These are phyloP conservation scores for Paramormyrops hopkinsi DNA, from an alignment of 2,797 vertebrate species.

Conservation along the genomic window DNA sequence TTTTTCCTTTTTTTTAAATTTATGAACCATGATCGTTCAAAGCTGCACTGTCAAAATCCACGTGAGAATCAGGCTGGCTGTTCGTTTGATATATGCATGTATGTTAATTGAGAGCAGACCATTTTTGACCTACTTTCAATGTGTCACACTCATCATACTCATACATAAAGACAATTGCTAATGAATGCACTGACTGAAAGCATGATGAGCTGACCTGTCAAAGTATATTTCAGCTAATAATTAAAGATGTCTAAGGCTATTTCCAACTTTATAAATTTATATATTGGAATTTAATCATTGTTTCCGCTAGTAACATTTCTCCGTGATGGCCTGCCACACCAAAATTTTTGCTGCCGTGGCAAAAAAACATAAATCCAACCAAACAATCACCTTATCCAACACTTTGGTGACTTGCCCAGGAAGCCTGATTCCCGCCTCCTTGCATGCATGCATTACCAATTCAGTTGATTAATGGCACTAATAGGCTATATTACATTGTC, in stretches of 20 bases:
- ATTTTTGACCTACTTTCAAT: constrained; percentile 8
- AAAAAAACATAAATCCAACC: background rate
- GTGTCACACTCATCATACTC: background rate
- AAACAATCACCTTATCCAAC: background rate
- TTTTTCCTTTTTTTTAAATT: background rate
- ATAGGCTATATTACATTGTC: background rate
- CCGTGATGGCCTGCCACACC: background rate
- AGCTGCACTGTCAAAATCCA: background rate
- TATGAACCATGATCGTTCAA: background rate
- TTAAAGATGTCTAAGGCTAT: background rate
- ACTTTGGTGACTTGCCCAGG: background rate
- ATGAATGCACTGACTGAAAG: background rate
- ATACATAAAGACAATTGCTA: background rate
- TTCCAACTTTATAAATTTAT: background rate
- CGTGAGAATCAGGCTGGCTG: background rate
- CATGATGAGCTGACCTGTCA: background rate
- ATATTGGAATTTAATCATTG: background rate
- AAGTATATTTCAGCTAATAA: background rate
- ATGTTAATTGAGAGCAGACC: background rate
- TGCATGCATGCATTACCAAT: background rate
- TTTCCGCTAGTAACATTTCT: background rate
- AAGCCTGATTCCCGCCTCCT: background rate
- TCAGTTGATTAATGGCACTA: background rate
- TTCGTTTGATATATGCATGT: background rate
- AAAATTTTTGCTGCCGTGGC: background rate